phyloP scores from a whole-genome alignment of 2,888 invertebrate genomes.

The Chrysodeixis includens region DNA sequence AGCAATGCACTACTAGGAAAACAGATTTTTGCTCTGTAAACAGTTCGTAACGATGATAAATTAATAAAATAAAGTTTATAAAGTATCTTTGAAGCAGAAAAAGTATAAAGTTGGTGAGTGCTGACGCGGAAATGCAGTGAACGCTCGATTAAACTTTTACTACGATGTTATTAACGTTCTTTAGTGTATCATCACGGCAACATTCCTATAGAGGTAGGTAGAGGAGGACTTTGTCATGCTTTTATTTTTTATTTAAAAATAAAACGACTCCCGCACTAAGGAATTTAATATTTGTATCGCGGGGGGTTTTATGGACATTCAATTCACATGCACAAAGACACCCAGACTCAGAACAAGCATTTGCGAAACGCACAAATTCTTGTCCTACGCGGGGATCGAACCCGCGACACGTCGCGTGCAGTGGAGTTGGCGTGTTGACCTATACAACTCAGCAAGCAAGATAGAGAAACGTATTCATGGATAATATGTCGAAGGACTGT shows the following conservation, averaged over 20 bases:
- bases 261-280: too few species aligned
- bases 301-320: too few species aligned
- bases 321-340: too few species aligned
- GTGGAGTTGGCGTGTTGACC: too few species aligned
- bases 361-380: too few species aligned
- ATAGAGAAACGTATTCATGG: too few species aligned
- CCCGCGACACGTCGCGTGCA: too few species aligned
- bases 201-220: background rate
- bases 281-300: too few species aligned
- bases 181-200: slow-evolving; percentile 10
- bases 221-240: background rate
- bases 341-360: too few species aligned
- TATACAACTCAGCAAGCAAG: too few species aligned
- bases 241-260: background rate
- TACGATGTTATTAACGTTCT: slow-evolving; percentile 28
- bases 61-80: slow-evolving; percentile 26
- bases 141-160: slow-evolving; percentile 41
- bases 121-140: slow-evolving; percentile 37
- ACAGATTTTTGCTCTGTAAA: background rate
- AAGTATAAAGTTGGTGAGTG: slow-evolving; percentile 44
- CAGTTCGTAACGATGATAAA: slow-evolving; percentile 29
- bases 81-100: slow-evolving; percentile 27
- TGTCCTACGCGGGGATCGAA: too few species aligned
- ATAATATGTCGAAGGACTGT: too few species aligned
- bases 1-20: background rate